A percentile compares a stretch with the other conserved stretches of the same genome.
These are phyloP conservation scores for Sciaenops ocellatus DNA, from an alignment of 2,797 vertebrate species.

Conservation along the genomic window DNA sequence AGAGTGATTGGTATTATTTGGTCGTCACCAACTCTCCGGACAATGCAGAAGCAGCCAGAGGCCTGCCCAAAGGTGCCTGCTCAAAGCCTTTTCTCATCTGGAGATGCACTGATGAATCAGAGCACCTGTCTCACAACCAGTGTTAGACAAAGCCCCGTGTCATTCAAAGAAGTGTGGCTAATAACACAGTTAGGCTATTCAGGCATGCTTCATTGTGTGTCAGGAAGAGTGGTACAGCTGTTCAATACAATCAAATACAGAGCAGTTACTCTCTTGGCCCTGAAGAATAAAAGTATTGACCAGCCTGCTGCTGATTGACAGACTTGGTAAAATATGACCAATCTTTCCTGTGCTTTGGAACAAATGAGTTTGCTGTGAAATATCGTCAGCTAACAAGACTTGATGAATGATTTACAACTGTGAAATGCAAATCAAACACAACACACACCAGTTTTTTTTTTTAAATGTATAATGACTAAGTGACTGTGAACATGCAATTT, in stretches of 20 bases:
- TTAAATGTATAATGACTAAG: background rate
- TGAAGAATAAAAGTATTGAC: slow-evolving; percentile 41
- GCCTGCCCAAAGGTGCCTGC: slow-evolving; percentile 37
- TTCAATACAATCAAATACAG: slow-evolving; percentile 76
- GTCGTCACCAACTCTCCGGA: slow-evolving; percentile 31
- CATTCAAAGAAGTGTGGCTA: slow-evolving; percentile 77
- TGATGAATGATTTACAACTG: slow-evolving; percentile 27
- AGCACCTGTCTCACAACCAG: slow-evolving; percentile 60
- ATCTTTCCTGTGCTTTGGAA: slow-evolving; percentile 35
- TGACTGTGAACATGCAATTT: background rate
- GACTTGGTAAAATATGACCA: slow-evolving; percentile 46
- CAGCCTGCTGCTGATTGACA: slow-evolving; percentile 56
- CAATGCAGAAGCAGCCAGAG: slow-evolving; percentile 46
- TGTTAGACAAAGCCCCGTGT: slow-evolving; percentile 66
- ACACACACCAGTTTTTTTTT: slow-evolving; percentile 12
- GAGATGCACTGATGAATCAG: slow-evolving; percentile 45
- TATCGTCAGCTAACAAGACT: slow-evolving; percentile 20
- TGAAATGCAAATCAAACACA: slow-evolving; percentile 26
- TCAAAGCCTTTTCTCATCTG: slow-evolving; percentile 28
- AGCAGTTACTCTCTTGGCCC: slow-evolving; percentile 36
- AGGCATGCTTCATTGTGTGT: slow-evolving; percentile 75
- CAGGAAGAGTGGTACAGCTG: slow-evolving; percentile 64
- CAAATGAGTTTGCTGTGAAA: slow-evolving; percentile 41
- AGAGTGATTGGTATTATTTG: slow-evolving; percentile 46
- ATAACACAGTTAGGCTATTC: slow-evolving; percentile 81